These are phyloP conservation scores for Zootoca vivipara DNA, from an alignment of 2,113 vertebrate genomes.

Conservation along the genomic window DNA sequence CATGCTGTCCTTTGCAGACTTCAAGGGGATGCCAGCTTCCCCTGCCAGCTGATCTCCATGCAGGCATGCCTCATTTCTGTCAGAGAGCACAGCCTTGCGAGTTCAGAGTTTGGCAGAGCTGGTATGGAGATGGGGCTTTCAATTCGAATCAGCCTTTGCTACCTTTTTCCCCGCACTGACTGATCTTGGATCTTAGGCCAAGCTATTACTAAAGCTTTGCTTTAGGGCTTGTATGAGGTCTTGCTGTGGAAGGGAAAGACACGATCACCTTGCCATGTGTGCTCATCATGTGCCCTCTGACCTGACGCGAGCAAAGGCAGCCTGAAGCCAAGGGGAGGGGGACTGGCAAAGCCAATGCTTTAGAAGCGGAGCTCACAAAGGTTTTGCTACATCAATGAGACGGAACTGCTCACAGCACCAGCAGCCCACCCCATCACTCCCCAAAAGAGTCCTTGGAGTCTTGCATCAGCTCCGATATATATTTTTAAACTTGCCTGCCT, in stretches of 20 bases:
- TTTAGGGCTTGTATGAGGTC: not conserved
- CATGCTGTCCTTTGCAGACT: not conserved
- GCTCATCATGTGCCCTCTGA: not conserved
- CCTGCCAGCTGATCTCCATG: not conserved
- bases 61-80: not conserved
- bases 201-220: not conserved
- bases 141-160: accelerated
- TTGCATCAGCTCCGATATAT: not conserved
- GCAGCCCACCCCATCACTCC: not conserved
- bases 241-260: not conserved
- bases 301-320: not conserved
- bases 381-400: not conserved
- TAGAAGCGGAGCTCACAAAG: not conserved
- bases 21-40: not conserved
- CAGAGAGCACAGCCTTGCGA: not conserved
- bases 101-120: not conserved
- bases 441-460: not conserved
- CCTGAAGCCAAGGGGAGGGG: not conserved
- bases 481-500: not conserved
- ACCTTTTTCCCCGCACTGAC: not conserved
- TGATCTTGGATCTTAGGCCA: accelerated
- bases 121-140: not conserved
- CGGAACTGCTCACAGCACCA: not conserved
- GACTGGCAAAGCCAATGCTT: not conserved
- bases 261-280: not conserved